Percentiles rank a stretch among this genome's conserved stretches.
Evolutionary conservation across 2,113 vertebrate species (phyloP).

Genomic region (Bubo bubo): DNA sequence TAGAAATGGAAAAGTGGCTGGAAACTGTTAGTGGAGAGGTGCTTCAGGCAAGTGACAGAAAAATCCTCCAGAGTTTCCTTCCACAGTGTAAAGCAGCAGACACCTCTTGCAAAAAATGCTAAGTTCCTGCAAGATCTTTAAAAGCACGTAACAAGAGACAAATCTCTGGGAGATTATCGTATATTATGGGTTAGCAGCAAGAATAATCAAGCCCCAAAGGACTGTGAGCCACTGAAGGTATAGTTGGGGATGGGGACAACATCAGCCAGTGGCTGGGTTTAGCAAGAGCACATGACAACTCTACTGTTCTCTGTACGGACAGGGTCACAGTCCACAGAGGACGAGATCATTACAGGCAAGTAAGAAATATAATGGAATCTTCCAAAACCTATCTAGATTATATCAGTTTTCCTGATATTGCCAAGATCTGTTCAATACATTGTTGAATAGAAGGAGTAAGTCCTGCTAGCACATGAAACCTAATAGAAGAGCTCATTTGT

Average conservation of each 20-base stretch:
- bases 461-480: background rate
- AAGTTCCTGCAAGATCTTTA: background rate
- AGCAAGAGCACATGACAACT: background rate
- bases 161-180: background rate
- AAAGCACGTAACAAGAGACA: background rate
- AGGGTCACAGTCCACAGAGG: background rate
- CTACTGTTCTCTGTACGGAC: background rate
- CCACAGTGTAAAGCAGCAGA: background rate
- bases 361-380: background rate
- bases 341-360: background rate
- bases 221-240: background rate
- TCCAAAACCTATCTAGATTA: background rate
- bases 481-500: background rate
- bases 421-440: background rate
- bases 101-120: background rate
- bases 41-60: background rate
- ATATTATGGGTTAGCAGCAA: background rate
- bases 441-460: background rate
- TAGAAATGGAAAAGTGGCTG: background rate
- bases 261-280: background rate
- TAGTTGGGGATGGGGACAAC: background rate
- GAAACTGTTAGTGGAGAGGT: background rate
- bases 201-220: background rate
- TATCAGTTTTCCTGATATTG: background rate
- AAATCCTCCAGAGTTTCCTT: background rate